Percentiles rank a stretch among this genome's conserved stretches.
These are phyloP conservation scores for Calypte anna DNA, from an alignment of 2,113 vertebrate genomes.

Conservation along the genomic window DNA sequence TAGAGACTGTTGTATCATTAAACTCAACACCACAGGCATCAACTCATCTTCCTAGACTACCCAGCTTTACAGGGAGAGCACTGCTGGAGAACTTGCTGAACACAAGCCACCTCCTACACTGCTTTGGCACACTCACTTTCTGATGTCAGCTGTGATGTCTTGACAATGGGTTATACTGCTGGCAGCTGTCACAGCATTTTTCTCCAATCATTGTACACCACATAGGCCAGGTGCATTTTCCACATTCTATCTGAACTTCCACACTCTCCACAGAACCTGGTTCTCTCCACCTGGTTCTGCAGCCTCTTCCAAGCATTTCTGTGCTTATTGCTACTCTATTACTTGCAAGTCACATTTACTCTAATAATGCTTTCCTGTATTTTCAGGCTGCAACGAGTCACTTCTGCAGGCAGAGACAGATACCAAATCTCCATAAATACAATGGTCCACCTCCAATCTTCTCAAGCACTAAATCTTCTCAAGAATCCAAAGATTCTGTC, in stretches of 20 bases:
- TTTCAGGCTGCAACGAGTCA: background rate
- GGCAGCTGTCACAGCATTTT: background rate
- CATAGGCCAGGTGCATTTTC: background rate
- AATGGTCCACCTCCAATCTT: background rate
- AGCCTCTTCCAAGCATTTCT: background rate
- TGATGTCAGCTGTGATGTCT: background rate
- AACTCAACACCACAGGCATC: background rate
- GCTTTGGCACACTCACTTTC: background rate
- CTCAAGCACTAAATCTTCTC: background rate
- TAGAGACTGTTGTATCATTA: background rate
- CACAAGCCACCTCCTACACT: fast-evolving
- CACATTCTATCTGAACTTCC: background rate
- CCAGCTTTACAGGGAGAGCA: background rate
- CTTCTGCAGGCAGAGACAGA: background rate
- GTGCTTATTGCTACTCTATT: background rate
- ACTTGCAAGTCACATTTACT: background rate
- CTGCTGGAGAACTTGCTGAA: background rate
- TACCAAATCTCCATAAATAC: background rate
- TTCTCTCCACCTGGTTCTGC: background rate
- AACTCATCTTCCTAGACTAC: background rate
- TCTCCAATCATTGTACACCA: background rate
- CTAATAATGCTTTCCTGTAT: background rate
- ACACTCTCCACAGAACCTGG: background rate
- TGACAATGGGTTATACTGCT: background rate
- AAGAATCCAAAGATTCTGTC: background rate